Evolutionary conservation across 2,113 vertebrate species (phyloP).

Genomic region (Cnemophilus loriae): DNA sequence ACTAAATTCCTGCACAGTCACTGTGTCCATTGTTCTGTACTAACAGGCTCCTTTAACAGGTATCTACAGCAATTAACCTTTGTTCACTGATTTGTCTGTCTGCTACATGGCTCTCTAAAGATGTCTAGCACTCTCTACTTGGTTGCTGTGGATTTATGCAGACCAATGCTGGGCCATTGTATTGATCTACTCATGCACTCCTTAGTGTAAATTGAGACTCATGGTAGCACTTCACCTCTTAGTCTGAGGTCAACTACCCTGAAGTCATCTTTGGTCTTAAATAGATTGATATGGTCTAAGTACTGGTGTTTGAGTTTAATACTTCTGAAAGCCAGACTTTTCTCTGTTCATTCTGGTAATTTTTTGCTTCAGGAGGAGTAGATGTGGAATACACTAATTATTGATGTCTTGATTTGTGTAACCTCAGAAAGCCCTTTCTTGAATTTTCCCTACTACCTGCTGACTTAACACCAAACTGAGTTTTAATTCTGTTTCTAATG

Average conservation of each 20-base stretch:
- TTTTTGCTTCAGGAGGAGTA: not conserved
- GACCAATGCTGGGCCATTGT: not conserved
- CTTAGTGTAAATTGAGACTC: not conserved
- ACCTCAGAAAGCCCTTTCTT: not conserved
- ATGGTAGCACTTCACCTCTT: not conserved
- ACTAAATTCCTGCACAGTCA: not conserved
- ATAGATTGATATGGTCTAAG: not conserved
- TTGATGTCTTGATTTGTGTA: not conserved
- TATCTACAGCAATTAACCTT: not conserved
- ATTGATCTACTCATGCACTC: not conserved
- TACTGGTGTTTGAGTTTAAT: not conserved
- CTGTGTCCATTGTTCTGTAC: not conserved
- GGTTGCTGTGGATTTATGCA: not conserved
- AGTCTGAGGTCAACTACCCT: not conserved
- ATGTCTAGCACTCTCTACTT: not conserved
- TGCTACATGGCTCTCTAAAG: not conserved
- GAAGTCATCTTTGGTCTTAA: not conserved
- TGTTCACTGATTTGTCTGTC: not conserved
- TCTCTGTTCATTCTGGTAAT: not conserved
- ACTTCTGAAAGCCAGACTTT: not conserved
- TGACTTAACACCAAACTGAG: not conserved
- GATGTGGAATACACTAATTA: not conserved
- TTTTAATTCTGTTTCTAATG: not conserved
- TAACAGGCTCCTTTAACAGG: not conserved
- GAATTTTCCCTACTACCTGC: not conserved